Conservation (phyloP, 2,113 vertebrate species). For the Pluvialis apricaria region DNA sequence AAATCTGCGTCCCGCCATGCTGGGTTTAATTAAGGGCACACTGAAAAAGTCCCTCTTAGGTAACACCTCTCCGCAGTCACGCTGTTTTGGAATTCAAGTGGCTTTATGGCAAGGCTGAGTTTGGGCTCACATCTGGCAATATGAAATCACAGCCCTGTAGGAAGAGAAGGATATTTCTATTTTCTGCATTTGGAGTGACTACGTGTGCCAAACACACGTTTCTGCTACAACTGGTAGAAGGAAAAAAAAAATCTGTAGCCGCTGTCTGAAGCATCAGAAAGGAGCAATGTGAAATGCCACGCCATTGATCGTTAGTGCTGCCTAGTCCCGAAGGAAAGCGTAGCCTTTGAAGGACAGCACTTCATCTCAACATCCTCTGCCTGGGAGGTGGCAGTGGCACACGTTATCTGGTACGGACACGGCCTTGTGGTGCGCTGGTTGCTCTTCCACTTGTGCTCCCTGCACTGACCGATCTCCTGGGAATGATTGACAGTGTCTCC, state of each 20-base stretch:
- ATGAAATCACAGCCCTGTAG: background rate
- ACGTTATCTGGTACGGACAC: rapidly evolving
- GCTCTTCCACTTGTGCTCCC: background rate
- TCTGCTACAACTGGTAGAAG: background rate
- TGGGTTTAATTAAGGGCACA: slow-evolving; percentile 39
- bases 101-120: background rate
- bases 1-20: background rate
- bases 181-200: background rate
- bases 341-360: background rate
- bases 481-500: background rate
- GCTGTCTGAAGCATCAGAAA: background rate
- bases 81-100: background rate
- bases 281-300: background rate
- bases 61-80: background rate
- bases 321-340: background rate
- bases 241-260: background rate
- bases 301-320: rapidly evolving
- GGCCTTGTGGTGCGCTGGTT: background rate
- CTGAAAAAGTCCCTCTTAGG: background rate
- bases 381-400: background rate
- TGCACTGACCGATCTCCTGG: background rate
- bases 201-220: background rate
- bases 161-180: background rate
- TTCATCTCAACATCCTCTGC: background rate
- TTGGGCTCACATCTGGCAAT: background rate